phyloP scores from a whole-genome alignment of 2,888 invertebrate genomes.

The Pseudeuparius sepicola region DNA sequence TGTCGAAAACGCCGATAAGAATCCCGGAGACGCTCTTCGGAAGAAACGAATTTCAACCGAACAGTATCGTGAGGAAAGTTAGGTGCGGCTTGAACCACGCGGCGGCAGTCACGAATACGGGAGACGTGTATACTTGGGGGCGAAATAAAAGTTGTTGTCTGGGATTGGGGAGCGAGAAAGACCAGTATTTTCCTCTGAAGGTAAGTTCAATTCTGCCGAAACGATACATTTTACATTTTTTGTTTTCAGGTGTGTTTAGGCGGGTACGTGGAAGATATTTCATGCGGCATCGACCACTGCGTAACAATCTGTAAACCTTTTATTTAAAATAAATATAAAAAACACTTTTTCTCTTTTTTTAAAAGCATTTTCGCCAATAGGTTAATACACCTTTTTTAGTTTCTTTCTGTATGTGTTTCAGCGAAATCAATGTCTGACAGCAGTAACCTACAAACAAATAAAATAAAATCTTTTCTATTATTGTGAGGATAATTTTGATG shows the following conservation, averaged over 20 bases:
- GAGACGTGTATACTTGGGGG: constrained; percentile 90
- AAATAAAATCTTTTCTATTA: no score
- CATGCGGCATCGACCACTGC: constrained; percentile 81
- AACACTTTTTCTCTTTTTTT: no score
- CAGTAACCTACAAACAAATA: no score
- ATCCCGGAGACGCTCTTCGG: constrained; percentile 81
- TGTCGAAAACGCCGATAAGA: constrained; percentile 53
- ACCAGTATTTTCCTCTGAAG: constrained; percentile 84
- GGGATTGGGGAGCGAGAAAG: constrained; percentile 68
- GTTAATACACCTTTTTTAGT: no score
- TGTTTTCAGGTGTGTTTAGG: constrained; percentile 71
- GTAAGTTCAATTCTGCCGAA: constrained; percentile 33
- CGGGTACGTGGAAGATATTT: constrained; percentile 60
- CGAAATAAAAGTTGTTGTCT: constrained; percentile 74
- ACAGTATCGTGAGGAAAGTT: constrained; percentile 54
- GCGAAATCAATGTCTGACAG: no score
- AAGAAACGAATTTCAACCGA: constrained; percentile 67
- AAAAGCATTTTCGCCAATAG: no score
- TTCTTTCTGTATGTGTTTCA: no score
- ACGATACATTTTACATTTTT: constrained; percentile 47
- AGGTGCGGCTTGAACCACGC: constrained; percentile 65
- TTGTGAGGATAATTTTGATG: no score
- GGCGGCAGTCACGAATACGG: constrained; percentile 71
- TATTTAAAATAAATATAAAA: constrained; percentile 41
- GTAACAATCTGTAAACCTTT: constrained; percentile 67